phyloP scores from a whole-genome alignment of 30 jellyfish, hydroid and myxozoan species.

The Hydractinia symbiolongicarpus region DNA sequence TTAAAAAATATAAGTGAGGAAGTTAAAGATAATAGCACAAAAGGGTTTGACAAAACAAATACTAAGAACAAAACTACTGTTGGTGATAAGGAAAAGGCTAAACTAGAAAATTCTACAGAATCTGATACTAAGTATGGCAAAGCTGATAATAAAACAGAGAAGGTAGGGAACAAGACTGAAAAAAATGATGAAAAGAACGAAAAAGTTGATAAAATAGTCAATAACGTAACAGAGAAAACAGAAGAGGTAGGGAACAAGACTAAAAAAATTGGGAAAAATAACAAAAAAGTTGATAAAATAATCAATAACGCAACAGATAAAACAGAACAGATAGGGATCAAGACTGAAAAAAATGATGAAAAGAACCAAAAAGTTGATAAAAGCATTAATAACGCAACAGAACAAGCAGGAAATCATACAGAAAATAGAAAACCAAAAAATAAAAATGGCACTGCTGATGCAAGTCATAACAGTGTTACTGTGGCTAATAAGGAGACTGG shows the following conservation, averaged over 20 bases:
- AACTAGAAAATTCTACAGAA: neutral
- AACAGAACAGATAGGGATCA: slow-evolving; percentile 34
- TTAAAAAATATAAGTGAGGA: too few species aligned
- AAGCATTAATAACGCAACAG: neutral
- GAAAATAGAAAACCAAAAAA: neutral
- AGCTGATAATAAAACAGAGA: neutral
- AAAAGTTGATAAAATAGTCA: neutral
- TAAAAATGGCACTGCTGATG: neutral
- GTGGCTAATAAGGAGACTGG: neutral
- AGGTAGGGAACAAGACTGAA: neutral
- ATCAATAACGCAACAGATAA: slow-evolving; percentile 49
- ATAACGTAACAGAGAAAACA: neutral
- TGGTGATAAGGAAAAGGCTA: too few species aligned
- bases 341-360: slow-evolving; percentile 36
- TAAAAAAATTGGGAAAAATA: slow-evolving; percentile 46
- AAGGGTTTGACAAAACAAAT: too few species aligned
- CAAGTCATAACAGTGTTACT: neutral
- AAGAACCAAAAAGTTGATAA: neutral
- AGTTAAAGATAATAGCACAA: too few species aligned
- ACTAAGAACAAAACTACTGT: too few species aligned
- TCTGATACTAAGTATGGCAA: neutral
- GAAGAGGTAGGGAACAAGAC: neutral
- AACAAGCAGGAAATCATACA: neutral
- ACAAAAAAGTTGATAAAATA: slow-evolving; percentile 47
- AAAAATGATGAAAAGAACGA: neutral